phyloP scores from a whole-genome alignment of 2,797 vertebrate genomes.

The Myoxocephalus aenaeus region DNA sequence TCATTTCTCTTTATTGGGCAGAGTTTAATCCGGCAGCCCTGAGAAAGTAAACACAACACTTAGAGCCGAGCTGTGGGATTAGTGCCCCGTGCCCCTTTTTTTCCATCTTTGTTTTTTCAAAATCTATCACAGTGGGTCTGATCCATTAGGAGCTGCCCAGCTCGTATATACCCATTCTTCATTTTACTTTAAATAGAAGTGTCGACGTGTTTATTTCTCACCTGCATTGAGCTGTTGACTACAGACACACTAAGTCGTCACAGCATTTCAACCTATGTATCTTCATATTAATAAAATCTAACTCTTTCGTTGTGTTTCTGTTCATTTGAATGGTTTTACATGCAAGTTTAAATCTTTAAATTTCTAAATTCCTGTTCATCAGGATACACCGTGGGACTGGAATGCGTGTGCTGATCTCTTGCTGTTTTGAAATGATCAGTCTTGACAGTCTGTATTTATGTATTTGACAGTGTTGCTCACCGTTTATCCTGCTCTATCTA shows the following conservation, averaged over 20 bases:
- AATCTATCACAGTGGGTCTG: slow-evolving; percentile 43
- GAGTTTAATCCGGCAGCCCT: slow-evolving; percentile 73
- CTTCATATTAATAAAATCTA: neutral
- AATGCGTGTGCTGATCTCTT: neutral
- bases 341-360: neutral
- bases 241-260: neutral
- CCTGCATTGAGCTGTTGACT: slow-evolving; percentile 7
- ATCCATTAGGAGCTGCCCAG: slow-evolving; percentile 9
- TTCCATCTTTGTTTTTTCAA: slow-evolving; percentile 42
- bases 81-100: slow-evolving; percentile 55
- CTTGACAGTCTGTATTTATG: slow-evolving; percentile 22
- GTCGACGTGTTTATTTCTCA: slow-evolving; percentile 36
- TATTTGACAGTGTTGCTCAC: neutral
- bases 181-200: slow-evolving; percentile 38
- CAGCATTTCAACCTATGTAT: slow-evolving; percentile 2
- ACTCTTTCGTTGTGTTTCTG: neutral
- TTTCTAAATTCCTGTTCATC: slow-evolving; percentile 1
- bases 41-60: slow-evolving; percentile 82
- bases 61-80: slow-evolving; percentile 69
- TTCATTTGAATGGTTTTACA: neutral
- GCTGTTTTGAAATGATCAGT: slow-evolving; percentile 14
- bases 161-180: slow-evolving; percentile 37
- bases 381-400: neutral
- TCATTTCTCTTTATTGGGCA: slow-evolving; percentile 59
- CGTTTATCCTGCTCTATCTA: neutral